A percentile compares a stretch with the other conserved stretches of the same genome.
phyloP scores from a whole-genome alignment of 2,888 invertebrate genomes.

The Prosapia bicincta region DNA sequence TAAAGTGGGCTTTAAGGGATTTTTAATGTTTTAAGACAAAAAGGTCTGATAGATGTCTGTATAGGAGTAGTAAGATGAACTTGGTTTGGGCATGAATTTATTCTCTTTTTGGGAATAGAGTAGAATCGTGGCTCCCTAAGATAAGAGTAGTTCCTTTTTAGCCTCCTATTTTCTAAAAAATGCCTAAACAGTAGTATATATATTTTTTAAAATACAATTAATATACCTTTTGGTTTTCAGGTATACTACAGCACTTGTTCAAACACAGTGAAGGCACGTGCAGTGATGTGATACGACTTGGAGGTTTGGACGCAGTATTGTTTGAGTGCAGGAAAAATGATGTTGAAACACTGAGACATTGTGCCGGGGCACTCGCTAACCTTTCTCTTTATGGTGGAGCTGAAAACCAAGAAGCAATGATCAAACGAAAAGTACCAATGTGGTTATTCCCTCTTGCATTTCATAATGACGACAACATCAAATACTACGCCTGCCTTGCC shows the following conservation, averaged over 20 bases:
- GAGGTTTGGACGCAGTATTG: constrained; percentile 91
- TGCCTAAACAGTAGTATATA: too few relatives aligned
- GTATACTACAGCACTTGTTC: constrained; percentile 89
- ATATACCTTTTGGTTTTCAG: constrained; percentile 27
- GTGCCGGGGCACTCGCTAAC: constrained; percentile 95
- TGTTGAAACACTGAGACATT: constrained; percentile 88
- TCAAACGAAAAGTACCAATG: constrained; percentile 80
- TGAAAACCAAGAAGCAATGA: constrained; percentile 97
- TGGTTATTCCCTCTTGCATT: constrained; percentile 98
- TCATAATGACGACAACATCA: constrained; percentile 93
- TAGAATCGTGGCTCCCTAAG: too few relatives aligned
- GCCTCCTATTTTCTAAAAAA: too few relatives aligned
- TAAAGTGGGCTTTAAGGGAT: too few relatives aligned
- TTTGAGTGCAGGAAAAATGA: constrained; percentile 93
- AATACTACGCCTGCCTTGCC: constrained; percentile 97
- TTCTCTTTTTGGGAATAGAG: too few relatives aligned
- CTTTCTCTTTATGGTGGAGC: constrained; percentile 94
- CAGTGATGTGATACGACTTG: constrained; percentile 85
- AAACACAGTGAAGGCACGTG: constrained; percentile 97
- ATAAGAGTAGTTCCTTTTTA: too few relatives aligned
- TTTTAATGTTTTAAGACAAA: too few relatives aligned
- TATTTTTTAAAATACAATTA: too few relatives aligned
- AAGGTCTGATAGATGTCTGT: too few relatives aligned
- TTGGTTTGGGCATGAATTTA: too few relatives aligned
- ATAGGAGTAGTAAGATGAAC: too few relatives aligned